Base-by-base conservation (phyloP, 1,140 invertebrate genomes). In the Bombus terrestris region DNA sequence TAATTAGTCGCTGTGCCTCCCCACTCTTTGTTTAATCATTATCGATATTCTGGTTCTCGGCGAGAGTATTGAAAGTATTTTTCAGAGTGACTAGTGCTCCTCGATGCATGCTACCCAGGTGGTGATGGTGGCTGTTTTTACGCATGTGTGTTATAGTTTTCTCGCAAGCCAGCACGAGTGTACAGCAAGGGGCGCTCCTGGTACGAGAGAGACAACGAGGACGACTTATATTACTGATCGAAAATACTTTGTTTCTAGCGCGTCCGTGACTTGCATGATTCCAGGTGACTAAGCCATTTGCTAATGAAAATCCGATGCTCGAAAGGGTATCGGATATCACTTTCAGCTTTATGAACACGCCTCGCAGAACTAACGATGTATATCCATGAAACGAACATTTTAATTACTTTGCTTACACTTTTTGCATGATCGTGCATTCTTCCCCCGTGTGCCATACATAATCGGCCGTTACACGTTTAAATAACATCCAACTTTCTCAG, bases 141-240 rank as follows among this genome's bases (percentile, higher is more conserved):
- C 81, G 94, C 94, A 95, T 92, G 94, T 94, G 93, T 95, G 93
- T 94, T 94, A 90, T 95, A 95, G 94, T 94, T 91, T 91, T 83
- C 91, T 88, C 89, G 92, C 88, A 94, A 92, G 83, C 81, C 91
- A 81, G 89, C 87, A 84, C 92, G 89, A 92, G 86, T 89, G 83
- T 92, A 88, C 91, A 92, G 64, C 92, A 92, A 92, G 86, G 87
- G 92, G 85, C 92, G 92, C 90, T 90, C 82, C 85, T 88, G 89
- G 91, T 92, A 91, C 86, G 90, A 87, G 81, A 91, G 90, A 91
- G 88, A 91, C 87, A 91, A 95, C 83, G 91, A 93, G 91, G 92
- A 94, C 93, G 89, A 93, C 93, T 94, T 94, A 91, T 95, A 94
- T 95, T 94, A 94, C 91, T 94, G 92, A 94, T 91, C 92, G 91